Base-by-base conservation (phyloP, 2,113 vertebrate species). In the Chelonoidis abingdonii region DNA sequence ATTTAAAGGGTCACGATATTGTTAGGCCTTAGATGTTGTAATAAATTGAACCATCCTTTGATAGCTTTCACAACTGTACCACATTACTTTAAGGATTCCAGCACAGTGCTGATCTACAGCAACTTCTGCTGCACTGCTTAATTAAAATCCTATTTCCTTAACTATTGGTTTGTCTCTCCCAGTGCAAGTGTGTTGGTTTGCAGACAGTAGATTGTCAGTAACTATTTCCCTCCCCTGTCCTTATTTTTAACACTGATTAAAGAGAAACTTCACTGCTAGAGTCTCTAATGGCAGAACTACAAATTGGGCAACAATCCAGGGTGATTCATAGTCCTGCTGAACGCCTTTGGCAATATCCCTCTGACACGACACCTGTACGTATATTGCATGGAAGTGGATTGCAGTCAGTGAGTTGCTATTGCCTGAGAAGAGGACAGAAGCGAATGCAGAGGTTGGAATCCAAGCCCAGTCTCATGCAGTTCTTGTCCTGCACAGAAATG, bases 241-340 rank as follows among this genome's bases (percentile, higher is more conserved):
- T 12, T 47, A 47, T 78, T 78, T 44, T 25, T 97, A 95, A 87
- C 92, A 88, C 87, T 93, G 95, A 83, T 97, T 97, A 97, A 97
- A 91, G 86, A 87, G 88, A 95, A 97, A 95, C 93, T 95, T 97
- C 91, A 95, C 95, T 14, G 0, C 75, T 92, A 86, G 57, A 87
- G 84, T 96, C 84, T 94, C 89, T 91, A 76, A 88, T 85, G 57
- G 59, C 85, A 93, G 84, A 95, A 41, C 85, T 87, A 35, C 2
- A 2, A 94, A 93, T 84, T 85, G 80, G 94, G 96, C 96, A 89
- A 0, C 65, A 92, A 83, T 95, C 92, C 96, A 97, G 91, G 19
- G 92, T 92, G 96, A 95, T 96, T 97, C 95, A 97, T 96, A 96
- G 94, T 96, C 92, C 62, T 93, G 47, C 90, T 52, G 89, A 91